These are phyloP conservation scores for Lottia scabra DNA, from an alignment of 2,888 invertebrate genomes.

Conservation along the genomic window DNA sequence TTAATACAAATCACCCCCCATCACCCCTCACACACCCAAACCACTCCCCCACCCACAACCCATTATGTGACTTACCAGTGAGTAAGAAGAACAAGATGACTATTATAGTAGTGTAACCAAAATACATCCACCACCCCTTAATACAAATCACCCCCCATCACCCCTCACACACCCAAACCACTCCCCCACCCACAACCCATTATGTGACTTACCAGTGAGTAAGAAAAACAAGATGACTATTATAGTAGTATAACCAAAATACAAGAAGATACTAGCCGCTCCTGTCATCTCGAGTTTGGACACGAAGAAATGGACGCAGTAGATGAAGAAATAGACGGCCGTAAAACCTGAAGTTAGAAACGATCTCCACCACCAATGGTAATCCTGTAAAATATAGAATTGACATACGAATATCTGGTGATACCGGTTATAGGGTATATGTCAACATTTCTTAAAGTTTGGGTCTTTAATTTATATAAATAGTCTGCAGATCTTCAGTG, in stretches of 20 bases:
- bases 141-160: no score
- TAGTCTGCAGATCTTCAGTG: no score
- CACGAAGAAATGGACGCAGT: slow-evolving; percentile 98
- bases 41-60: background rate
- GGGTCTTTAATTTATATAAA: no score
- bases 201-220: slow-evolving; percentile 82
- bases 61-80: slow-evolving; percentile 79
- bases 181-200: no score
- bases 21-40: no score
- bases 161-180: background rate
- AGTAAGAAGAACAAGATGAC: slow-evolving; percentile 97
- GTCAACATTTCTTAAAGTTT: no score
- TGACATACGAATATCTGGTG: no score
- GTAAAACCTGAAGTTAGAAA: slow-evolving; percentile 98
- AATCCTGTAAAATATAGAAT: slow-evolving; percentile 78
- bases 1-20: no score
- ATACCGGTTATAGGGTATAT: no score
- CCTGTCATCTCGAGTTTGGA: slow-evolving; percentile 96
- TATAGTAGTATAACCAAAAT: slow-evolving; percentile 97
- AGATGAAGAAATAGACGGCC: slow-evolving; percentile 94
- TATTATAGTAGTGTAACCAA: slow-evolving; percentile 98
- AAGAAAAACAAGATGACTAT: slow-evolving; percentile 99
- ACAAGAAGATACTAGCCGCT: slow-evolving; percentile 93
- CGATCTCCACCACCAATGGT: slow-evolving; percentile 99
- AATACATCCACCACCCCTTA: no score